These are phyloP conservation scores for Microplitis deprimator DNA, from an alignment of 2,888 invertebrate genomes.

Conservation along the genomic window DNA sequence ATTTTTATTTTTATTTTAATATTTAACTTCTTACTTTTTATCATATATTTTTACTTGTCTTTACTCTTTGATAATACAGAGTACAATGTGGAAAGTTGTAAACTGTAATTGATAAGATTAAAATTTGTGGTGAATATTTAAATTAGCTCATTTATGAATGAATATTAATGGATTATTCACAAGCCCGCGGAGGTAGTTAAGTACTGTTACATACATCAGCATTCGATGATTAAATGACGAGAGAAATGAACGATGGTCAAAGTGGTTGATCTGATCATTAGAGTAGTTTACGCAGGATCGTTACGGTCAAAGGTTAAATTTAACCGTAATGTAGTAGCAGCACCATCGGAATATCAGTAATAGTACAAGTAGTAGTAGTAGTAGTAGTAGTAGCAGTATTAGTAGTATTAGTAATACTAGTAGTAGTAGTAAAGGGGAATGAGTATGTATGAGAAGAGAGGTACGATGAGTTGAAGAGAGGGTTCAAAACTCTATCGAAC, in stretches of 20 bases:
- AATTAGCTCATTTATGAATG: not conserved
- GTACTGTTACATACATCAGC: not conserved
- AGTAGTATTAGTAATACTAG: not conserved
- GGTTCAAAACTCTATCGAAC: slow-evolving; percentile 11
- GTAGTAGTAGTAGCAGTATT: not conserved
- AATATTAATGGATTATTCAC: not conserved
- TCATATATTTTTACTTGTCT: not conserved
- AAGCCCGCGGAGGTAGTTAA: not conserved
- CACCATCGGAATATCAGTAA: not conserved
- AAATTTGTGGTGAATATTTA: not conserved
- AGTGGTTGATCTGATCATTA: slow-evolving; percentile 41
- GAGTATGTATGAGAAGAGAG: not conserved
- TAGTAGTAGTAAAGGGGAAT: not conserved
- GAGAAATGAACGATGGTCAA: slow-evolving; percentile 33
- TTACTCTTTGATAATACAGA: not conserved
- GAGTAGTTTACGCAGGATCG: slow-evolving; percentile 40
- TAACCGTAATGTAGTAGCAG: not conserved
- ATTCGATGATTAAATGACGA: slow-evolving; percentile 34
- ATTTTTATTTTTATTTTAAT: not conserved
- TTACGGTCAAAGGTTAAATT: slow-evolving; percentile 44
- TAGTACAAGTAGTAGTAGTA: not conserved
- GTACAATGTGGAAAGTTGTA: not conserved
- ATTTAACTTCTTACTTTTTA: not conserved
- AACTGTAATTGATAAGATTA: not conserved
- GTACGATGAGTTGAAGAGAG: not conserved